These are phyloP conservation scores for Nycticorax nycticorax DNA, from an alignment of 2,113 vertebrate genomes.

Conservation along the genomic window DNA sequence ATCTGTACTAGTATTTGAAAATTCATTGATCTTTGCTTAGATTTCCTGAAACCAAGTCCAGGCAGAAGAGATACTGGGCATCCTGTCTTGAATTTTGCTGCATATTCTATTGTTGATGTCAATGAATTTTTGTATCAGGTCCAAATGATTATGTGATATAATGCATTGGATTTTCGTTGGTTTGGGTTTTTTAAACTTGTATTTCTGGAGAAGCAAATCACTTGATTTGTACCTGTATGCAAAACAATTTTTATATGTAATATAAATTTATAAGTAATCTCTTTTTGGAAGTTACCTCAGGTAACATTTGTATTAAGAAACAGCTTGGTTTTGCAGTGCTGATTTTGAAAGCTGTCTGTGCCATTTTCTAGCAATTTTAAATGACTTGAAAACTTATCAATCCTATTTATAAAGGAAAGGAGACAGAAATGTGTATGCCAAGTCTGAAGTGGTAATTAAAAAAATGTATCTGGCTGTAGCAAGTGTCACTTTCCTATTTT, in stretches of 20 bases:
- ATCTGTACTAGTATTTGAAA: background rate
- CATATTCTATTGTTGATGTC: background rate
- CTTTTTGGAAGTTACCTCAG: background rate
- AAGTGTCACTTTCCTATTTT: background rate
- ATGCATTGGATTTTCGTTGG: background rate
- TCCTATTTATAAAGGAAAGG: background rate
- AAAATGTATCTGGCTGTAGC: background rate
- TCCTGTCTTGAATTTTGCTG: background rate
- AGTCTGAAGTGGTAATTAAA: background rate
- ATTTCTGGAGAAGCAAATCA: background rate
- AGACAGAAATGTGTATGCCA: background rate
- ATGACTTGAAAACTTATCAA: background rate
- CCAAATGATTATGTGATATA: rapidly evolving
- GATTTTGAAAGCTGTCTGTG: background rate
- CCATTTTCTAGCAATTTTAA: background rate
- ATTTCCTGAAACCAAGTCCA: background rate
- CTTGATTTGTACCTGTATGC: background rate
- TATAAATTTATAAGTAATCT: background rate
- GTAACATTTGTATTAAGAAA: background rate
- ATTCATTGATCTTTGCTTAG: background rate
- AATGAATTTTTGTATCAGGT: background rate
- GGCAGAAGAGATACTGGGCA: rapidly evolving
- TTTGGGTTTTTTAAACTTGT: rapidly evolving
- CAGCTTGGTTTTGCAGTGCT: background rate
- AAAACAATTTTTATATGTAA: background rate